Percentiles rank a stretch among this genome's conserved stretches.
Evolutionary conservation across 2,888 invertebrate species (phyloP).

Genomic region (Pyrochroa serraticornis): DNA sequence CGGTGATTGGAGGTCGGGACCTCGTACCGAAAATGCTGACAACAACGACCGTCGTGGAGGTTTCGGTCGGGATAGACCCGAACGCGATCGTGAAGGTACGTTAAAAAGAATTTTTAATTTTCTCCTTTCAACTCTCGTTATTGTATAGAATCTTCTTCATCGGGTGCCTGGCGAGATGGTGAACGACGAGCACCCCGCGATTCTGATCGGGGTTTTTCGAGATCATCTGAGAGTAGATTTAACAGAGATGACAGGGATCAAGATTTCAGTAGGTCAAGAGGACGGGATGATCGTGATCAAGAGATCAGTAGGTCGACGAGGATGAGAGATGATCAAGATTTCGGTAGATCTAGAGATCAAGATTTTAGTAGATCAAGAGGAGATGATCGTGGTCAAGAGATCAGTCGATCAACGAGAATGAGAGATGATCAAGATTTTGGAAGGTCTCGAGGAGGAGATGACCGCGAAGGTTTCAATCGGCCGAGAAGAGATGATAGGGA

Average conservation of each 20-base stretch:
- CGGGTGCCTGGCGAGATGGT: conserved; percentile 23
- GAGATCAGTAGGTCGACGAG: conserved; percentile 3
- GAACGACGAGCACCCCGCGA: conserved; percentile 9
- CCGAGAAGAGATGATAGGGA: neutral
- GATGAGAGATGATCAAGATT: conserved; percentile 14
- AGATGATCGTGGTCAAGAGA: conserved; percentile 4
- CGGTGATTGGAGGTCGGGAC: conserved; percentile 80
- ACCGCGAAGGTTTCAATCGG: conserved; percentile 6
- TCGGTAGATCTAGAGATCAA: conserved; percentile 8
- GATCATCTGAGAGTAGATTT: conserved; percentile 11
- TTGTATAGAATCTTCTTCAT: conserved; percentile 5
- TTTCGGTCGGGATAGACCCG: conserved; percentile 40
- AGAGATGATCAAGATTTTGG: conserved; percentile 47
- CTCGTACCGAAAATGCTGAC: conserved; percentile 56
- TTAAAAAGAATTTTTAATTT: conserved; percentile 2
- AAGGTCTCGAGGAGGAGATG: conserved; percentile 36
- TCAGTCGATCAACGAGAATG: neutral
- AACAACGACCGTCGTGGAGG: conserved; percentile 25
- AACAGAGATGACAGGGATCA: conserved; percentile 4
- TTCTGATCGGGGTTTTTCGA: conserved; percentile 10
- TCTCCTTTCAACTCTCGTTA: conserved; percentile 24
- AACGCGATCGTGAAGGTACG: conserved; percentile 14
- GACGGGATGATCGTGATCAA: neutral
- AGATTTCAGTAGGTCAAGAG: neutral
- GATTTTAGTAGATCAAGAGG: neutral